phyloP scores from a whole-genome alignment of 2,797 vertebrate species.

The Coregonus sp. region DNA sequence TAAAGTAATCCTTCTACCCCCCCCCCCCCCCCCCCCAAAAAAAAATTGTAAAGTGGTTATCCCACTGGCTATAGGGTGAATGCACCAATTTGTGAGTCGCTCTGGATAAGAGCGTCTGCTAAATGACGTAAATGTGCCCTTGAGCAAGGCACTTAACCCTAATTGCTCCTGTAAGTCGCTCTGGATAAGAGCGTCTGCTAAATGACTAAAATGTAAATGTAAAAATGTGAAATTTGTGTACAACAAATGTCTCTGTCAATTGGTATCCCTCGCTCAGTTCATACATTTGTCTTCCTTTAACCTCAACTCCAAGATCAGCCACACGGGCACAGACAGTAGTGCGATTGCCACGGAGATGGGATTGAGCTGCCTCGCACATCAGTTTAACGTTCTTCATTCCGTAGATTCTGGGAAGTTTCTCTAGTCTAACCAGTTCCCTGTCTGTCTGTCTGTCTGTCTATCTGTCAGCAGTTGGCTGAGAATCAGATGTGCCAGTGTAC shows the following conservation, averaged over 20 bases:
- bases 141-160: no score
- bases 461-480: constrained; percentile 22
- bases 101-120: no score
- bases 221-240: background rate
- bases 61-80: no score
- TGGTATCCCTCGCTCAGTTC: background rate
- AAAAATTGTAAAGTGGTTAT: no score
- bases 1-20: no score
- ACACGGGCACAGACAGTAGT: constrained; percentile 3
- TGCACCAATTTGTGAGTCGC: no score
- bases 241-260: background rate
- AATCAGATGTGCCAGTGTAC: constrained; percentile 47
- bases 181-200: no score
- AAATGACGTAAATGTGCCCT: no score
- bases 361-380: constrained; percentile 41
- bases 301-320: constrained; percentile 39
- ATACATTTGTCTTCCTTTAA: background rate
- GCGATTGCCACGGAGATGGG: constrained; percentile 55
- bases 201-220: no score
- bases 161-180: no score
- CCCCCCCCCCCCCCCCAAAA: no score
- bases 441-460: no score
- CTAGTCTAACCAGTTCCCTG: constrained; percentile 19
- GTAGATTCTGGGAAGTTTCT: constrained; percentile 44
- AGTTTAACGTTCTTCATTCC: constrained; percentile 54